These are phyloP conservation scores for Oryzias dopingdopingensis DNA, from an alignment of 2,797 vertebrate genomes.

Conservation along the genomic window DNA sequence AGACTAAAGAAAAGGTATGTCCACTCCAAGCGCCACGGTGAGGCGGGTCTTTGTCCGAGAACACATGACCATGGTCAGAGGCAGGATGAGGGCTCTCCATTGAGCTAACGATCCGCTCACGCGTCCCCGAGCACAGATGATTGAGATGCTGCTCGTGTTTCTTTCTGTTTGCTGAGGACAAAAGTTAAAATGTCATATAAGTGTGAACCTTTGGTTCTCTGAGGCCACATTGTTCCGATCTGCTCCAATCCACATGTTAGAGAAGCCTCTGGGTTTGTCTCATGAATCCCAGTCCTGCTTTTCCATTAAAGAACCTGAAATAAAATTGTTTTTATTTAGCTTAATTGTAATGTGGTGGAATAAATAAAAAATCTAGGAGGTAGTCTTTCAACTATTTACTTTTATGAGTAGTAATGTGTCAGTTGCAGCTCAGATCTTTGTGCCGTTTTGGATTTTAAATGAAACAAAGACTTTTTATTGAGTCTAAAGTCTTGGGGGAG, in stretches of 20 bases:
- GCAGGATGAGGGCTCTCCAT: conserved; percentile 63
- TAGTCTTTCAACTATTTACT: no score
- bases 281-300: not conserved
- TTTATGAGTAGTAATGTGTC: no score
- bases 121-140: conserved; percentile 49
- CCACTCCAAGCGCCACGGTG: conserved; percentile 6
- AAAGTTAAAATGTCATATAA: conserved; percentile 43
- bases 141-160: conserved; percentile 46
- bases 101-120: conserved; percentile 22
- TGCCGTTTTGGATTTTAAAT: conserved; percentile 1
- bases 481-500: conserved; percentile 24
- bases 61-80: conserved; percentile 45
- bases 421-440: not conserved
- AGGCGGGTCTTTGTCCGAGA: not conserved
- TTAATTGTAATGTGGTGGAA: no score
- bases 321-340: no score
- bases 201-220: conserved; percentile 5
- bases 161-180: conserved; percentile 45
- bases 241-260: conserved; percentile 26
- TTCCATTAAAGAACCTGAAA: no score
- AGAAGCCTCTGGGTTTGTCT: conserved; percentile 19
- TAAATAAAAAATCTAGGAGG: no score
- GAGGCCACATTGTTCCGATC: conserved; percentile 15
- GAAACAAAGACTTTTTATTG: not conserved
- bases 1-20: conserved; percentile 65